phyloP scores from a whole-genome alignment of 2,888 invertebrate species.

The Orthosia gracilis region DNA sequence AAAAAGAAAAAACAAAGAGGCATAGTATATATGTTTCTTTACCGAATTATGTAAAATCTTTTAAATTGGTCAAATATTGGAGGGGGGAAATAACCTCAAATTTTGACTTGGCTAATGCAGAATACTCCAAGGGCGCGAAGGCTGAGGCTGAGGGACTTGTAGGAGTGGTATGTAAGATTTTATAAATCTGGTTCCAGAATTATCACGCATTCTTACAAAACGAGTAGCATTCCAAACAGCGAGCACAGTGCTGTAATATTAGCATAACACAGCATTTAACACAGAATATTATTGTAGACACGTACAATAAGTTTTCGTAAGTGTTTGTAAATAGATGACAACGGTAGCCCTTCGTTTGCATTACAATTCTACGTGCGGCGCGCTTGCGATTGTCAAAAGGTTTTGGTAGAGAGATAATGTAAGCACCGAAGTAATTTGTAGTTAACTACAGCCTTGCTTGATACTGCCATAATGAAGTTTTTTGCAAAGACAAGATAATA shows the following conservation, averaged over 20 bases:
- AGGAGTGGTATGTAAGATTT: neutral
- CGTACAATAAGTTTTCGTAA: slow-evolving; percentile 58
- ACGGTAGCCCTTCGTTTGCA: slow-evolving; percentile 37
- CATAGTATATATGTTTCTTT: too few species aligned
- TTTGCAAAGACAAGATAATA: neutral
- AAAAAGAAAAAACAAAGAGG: too few species aligned
- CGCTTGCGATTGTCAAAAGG: slow-evolving; percentile 30
- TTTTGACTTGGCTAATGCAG: too few species aligned
- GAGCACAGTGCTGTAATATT: slow-evolving; percentile 30
- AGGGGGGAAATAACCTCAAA: too few species aligned
- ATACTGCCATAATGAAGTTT: neutral
- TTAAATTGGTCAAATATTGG: too few species aligned
- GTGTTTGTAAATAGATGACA: slow-evolving; percentile 48
- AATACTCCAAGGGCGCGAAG: too few species aligned
- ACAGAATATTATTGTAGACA: slow-evolving; percentile 44
- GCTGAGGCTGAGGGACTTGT: neutral
- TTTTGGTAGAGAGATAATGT: neutral
- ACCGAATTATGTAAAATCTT: too few species aligned
- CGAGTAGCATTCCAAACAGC: slow-evolving; percentile 44
- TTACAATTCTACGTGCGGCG: slow-evolving; percentile 25
- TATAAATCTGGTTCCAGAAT: neutral
- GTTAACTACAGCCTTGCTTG: neutral
- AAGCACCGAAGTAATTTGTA: neutral
- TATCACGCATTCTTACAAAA: slow-evolving; percentile 28
- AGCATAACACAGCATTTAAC: slow-evolving; percentile 36